Conservation (phyloP, 2,797 vertebrate genomes). For the Manis javanica region DNA sequence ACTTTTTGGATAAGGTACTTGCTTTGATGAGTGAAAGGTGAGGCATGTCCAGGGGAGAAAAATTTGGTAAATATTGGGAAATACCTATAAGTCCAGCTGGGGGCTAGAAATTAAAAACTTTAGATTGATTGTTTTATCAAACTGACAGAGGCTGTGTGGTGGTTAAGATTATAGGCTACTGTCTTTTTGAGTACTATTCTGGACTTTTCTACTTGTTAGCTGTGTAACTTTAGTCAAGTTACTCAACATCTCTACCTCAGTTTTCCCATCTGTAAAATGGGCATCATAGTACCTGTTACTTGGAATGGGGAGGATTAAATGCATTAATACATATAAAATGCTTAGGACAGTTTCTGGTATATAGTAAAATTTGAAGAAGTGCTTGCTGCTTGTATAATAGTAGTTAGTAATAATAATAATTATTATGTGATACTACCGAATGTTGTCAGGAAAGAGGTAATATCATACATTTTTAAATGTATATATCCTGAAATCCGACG, state of each 20-base stretch:
- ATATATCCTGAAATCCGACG: not conserved
- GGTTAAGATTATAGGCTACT: not conserved
- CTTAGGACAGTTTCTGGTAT: not conserved
- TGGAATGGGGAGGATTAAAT: not conserved
- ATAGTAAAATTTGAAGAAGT: conserved; percentile 32
- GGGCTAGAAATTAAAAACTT: conserved; percentile 8
- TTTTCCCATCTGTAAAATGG: conserved; percentile 49
- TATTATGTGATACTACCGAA: not conserved
- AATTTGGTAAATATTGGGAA: not conserved
- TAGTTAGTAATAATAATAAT: not conserved
- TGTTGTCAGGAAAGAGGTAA: not conserved
- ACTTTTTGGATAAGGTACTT: not conserved
- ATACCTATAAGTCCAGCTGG: not conserved
- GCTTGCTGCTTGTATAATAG: not conserved
- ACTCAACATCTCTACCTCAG: not conserved
- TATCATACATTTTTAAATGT: conserved; percentile 34
- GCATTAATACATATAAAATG: not conserved
- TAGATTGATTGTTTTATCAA: not conserved
- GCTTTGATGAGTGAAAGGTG: not conserved
- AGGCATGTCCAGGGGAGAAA: not conserved
- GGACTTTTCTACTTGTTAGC: not conserved
- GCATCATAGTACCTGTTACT: not conserved
- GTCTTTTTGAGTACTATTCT: conserved; percentile 14
- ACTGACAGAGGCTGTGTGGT: not conserved
- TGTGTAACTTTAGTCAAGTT: conserved; percentile 11